Conservation (phyloP, 2,888 invertebrate species). For the Oligia strigilis region DNA sequence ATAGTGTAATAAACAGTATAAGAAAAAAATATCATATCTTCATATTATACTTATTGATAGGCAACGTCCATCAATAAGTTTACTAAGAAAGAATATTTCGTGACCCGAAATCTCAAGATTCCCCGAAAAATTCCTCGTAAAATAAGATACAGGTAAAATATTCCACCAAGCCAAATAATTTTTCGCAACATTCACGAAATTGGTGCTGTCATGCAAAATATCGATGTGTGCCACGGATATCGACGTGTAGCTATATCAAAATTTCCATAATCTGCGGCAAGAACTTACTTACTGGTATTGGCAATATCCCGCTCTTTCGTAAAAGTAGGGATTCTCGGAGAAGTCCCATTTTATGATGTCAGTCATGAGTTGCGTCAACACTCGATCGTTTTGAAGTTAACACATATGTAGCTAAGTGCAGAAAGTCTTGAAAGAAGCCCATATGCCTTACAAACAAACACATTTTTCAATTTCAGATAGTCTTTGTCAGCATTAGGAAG, state of each 20-base stretch:
- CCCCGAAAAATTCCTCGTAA: background rate
- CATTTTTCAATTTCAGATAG: background rate
- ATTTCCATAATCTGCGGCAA: constrained; percentile 39
- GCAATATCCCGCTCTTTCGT: background rate
- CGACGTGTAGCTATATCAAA: background rate
- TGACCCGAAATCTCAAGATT: background rate
- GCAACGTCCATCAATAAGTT: too few relatives aligned
- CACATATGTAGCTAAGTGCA: background rate
- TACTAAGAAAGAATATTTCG: background rate
- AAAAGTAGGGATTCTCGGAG: background rate
- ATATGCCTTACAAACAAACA: background rate
- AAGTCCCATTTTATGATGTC: constrained; percentile 1
- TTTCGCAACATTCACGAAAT: constrained; percentile 25
- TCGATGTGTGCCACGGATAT: background rate
- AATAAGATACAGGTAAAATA: constrained; percentile 31
- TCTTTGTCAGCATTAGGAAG: too few relatives aligned
- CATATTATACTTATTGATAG: background rate
- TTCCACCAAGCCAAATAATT: constrained; percentile 11
- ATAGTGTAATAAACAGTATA: too few relatives aligned
- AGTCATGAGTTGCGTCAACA: constrained; percentile 10
- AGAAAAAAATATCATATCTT: background rate
- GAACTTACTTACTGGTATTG: background rate
- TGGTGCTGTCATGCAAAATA: constrained; percentile 28
- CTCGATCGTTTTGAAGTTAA: background rate
- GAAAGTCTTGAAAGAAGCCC: background rate